These are phyloP conservation scores for Charaxes varanes DNA, from an alignment of 1,140 invertebrate genomes.

Conservation along the genomic window DNA sequence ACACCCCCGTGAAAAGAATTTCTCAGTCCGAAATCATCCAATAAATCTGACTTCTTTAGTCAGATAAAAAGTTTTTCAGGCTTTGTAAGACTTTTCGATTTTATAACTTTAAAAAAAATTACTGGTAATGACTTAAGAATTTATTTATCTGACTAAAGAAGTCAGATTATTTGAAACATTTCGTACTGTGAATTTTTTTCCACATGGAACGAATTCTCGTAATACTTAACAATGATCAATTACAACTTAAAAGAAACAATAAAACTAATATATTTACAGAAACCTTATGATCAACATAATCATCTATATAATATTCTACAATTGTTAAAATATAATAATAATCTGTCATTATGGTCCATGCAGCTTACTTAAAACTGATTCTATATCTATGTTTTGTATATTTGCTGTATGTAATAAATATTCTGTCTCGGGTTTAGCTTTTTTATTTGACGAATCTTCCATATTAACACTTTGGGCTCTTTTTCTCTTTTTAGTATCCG, in stretches of 20 bases:
- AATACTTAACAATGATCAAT: slow-evolving; percentile 3
- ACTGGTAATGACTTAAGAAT: too few species aligned
- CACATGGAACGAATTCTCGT: too few species aligned
- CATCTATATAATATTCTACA: slow-evolving; percentile 10
- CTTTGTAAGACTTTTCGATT: too few species aligned
- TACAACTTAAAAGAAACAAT: neutral
- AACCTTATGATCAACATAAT: slow-evolving; percentile 16
- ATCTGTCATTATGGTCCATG: slow-evolving; percentile 39
- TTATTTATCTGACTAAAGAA: too few species aligned
- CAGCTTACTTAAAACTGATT: slow-evolving; percentile 57
- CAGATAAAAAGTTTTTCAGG: too few species aligned
- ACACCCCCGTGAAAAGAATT: too few species aligned
- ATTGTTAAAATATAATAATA: slow-evolving; percentile 2
- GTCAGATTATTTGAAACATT: too few species aligned
- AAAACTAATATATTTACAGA: slow-evolving; percentile 18
- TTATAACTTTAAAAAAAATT: too few species aligned
- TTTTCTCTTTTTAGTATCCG: slow-evolving; percentile 48
- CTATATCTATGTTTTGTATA: slow-evolving; percentile 67
- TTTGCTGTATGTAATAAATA: slow-evolving; percentile 50
- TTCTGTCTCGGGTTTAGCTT: slow-evolving; percentile 43
- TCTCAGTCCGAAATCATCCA: too few species aligned
- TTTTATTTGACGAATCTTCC: slow-evolving; percentile 44
- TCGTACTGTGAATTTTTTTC: too few species aligned
- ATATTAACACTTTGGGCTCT: slow-evolving; percentile 32
- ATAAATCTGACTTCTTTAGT: too few species aligned